Conservation (phyloP, 1,140 invertebrate species). For the Harlomillsia oculata region DNA sequence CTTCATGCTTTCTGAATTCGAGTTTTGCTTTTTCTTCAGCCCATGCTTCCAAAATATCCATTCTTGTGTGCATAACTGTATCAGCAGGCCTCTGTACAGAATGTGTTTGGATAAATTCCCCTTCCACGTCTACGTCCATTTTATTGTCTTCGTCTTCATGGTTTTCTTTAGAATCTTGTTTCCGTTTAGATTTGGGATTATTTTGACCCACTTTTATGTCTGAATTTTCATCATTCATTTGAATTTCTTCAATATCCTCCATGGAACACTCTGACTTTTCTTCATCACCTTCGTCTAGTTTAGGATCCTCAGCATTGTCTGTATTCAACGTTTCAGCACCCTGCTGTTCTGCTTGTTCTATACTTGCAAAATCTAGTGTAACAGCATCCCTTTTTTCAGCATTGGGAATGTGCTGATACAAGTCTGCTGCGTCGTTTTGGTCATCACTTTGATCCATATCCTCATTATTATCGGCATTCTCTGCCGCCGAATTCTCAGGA, state of each 20-base stretch:
- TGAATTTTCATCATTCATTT: slow-evolving; percentile 26
- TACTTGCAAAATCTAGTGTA: slow-evolving; percentile 50
- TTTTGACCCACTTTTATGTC: slow-evolving; percentile 37
- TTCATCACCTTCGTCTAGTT: slow-evolving; percentile 45
- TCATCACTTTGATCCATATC: slow-evolving; percentile 44
- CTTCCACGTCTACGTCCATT: slow-evolving; percentile 55
- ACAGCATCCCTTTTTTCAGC: slow-evolving; percentile 53
- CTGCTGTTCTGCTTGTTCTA: slow-evolving; percentile 71
- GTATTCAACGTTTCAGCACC: slow-evolving; percentile 44
- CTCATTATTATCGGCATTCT: slow-evolving; percentile 37
- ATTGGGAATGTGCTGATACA: slow-evolving; percentile 78
- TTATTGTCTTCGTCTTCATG: slow-evolving; percentile 27
- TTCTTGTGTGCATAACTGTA: slow-evolving; percentile 50
- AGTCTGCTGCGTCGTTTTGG: slow-evolving; percentile 47
- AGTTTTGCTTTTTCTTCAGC: slow-evolving; percentile 35
- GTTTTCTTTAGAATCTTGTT: slow-evolving; percentile 33
- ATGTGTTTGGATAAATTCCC: slow-evolving; percentile 58
- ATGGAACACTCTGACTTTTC: slow-evolving; percentile 41
- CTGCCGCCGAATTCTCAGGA: neutral
- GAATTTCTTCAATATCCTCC: slow-evolving; percentile 44
- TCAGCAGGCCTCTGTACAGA: slow-evolving; percentile 57
- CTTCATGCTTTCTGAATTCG: slow-evolving; percentile 28
- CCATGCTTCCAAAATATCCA: slow-evolving; percentile 38
- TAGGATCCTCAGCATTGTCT: slow-evolving; percentile 37
- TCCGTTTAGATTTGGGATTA: slow-evolving; percentile 38